Conservation (phyloP, 2,888 invertebrate genomes). For the Leptopilina syphax region DNA sequence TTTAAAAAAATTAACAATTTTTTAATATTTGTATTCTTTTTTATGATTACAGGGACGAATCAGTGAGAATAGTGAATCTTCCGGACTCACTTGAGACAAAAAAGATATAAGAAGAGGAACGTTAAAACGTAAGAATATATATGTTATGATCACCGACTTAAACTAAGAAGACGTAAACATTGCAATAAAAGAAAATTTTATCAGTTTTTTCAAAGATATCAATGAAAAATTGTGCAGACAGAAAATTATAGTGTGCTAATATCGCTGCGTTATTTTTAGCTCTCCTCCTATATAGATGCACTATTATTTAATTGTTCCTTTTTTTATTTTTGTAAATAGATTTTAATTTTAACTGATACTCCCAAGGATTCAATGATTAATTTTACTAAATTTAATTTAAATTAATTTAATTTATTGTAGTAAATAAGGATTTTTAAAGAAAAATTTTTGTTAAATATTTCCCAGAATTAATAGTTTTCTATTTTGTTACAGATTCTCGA, state of each 20-base stretch:
- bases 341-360: too few species aligned
- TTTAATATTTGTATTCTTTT: not conserved
- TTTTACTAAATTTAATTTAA: too few species aligned
- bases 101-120: not conserved
- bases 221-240: too few species aligned
- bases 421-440: too few species aligned
- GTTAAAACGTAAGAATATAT: conserved; percentile 14
- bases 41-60: conserved; percentile 16
- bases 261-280: too few species aligned
- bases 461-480: not conserved
- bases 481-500: conserved; percentile 18
- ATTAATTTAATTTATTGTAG: too few species aligned
- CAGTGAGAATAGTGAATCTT: conserved; percentile 25
- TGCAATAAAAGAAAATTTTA: not conserved
- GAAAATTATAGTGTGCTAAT: too few species aligned
- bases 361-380: too few species aligned
- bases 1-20: not conserved
- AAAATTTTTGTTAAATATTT: too few species aligned
- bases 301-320: too few species aligned
- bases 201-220: not conserved
- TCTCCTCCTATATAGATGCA: too few species aligned
- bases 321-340: too few species aligned
- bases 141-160: not conserved
- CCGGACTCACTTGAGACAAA: not conserved
- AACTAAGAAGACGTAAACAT: not conserved